A percentile compares a stretch with the other conserved stretches of the same genome.
phyloP scores from a whole-genome alignment of 2,797 vertebrate species.

The Pseudocheirus occidentalis region DNA sequence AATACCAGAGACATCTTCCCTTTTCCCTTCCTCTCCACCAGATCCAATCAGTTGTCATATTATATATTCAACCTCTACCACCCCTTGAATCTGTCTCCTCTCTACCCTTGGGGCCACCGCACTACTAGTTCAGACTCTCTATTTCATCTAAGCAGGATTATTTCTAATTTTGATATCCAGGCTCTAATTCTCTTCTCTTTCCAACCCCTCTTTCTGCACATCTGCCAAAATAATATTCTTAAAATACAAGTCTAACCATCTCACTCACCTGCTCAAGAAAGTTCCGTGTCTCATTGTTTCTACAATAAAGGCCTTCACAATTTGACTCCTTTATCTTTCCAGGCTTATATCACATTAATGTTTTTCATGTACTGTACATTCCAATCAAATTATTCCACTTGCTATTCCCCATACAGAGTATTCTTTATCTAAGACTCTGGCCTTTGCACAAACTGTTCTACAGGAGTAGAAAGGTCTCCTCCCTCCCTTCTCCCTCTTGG shows the following conservation, averaged over 20 bases:
- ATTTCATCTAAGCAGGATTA: not conserved
- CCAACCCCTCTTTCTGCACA: not conserved
- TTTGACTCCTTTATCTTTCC: not conserved
- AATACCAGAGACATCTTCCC: not conserved
- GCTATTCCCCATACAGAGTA: not conserved
- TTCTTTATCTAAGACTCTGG: not conserved
- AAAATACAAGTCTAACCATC: not conserved
- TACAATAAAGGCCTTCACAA: not conserved
- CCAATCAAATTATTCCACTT: not conserved
- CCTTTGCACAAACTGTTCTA: not conserved
- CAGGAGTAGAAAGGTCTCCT: not conserved
- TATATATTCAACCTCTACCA: not conserved
- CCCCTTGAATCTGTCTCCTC: not conserved
- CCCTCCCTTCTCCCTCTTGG: no score
- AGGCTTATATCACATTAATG: not conserved
- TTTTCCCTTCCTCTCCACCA: not conserved
- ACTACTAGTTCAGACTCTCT: no score
- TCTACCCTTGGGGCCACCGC: not conserved
- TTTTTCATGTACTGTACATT: not conserved
- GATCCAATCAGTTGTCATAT: not conserved
- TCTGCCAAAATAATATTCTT: not conserved
- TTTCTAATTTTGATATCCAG: not conserved
- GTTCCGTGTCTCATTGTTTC: not conserved
- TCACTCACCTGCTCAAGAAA: not conserved
- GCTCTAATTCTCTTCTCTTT: not conserved